Evolutionary conservation across 2,113 vertebrate species (phyloP).

Genomic region (Festucalex cinctus): DNA sequence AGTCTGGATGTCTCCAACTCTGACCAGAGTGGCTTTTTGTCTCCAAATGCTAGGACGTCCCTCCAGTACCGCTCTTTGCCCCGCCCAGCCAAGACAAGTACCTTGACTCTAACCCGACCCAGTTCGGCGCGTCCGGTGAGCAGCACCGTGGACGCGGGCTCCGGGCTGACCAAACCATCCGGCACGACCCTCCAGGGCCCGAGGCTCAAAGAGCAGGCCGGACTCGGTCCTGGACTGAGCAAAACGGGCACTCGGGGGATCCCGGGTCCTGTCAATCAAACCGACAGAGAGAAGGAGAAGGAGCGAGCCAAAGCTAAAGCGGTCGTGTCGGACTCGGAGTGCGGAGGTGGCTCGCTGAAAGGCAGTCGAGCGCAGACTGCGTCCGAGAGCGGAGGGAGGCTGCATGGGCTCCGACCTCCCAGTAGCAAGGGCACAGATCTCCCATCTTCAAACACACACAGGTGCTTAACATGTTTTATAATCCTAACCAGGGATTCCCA

Average conservation of each 20-base stretch:
- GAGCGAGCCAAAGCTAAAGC: slow-evolving; percentile 94
- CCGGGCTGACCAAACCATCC: slow-evolving; percentile 77
- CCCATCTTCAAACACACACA: slow-evolving; percentile 82
- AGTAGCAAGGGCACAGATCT: slow-evolving; percentile 76
- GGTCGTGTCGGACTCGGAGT: slow-evolving; percentile 83
- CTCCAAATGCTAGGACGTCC: slow-evolving; percentile 84
- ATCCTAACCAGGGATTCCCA: background rate
- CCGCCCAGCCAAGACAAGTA: slow-evolving; percentile 90
- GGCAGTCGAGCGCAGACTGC: slow-evolving; percentile 49
- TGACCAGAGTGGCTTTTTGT: slow-evolving; percentile 84
- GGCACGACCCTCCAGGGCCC: slow-evolving; percentile 37
- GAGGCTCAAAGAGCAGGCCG: slow-evolving; percentile 44
- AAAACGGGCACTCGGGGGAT: slow-evolving; percentile 56
- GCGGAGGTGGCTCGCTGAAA: slow-evolving; percentile 57
- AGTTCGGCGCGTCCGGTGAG: slow-evolving; percentile 80
- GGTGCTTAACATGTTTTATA: slow-evolving; percentile 64
- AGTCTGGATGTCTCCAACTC: slow-evolving; percentile 86
- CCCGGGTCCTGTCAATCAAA: slow-evolving; percentile 85
- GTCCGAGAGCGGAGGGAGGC: slow-evolving; percentile 74
- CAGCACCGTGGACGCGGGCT: slow-evolving; percentile 82
- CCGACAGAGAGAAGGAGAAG: slow-evolving; percentile 87
- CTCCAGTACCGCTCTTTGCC: slow-evolving; percentile 95
- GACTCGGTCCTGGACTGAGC: slow-evolving; percentile 57
- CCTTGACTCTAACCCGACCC: slow-evolving; percentile 83
- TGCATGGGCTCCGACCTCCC: slow-evolving; percentile 74